A percentile compares a stretch with the other conserved stretches of the same genome.
These are phyloP conservation scores for Phyllotreta striolata DNA, from an alignment of 2,888 invertebrate genomes.

Conservation along the genomic window DNA sequence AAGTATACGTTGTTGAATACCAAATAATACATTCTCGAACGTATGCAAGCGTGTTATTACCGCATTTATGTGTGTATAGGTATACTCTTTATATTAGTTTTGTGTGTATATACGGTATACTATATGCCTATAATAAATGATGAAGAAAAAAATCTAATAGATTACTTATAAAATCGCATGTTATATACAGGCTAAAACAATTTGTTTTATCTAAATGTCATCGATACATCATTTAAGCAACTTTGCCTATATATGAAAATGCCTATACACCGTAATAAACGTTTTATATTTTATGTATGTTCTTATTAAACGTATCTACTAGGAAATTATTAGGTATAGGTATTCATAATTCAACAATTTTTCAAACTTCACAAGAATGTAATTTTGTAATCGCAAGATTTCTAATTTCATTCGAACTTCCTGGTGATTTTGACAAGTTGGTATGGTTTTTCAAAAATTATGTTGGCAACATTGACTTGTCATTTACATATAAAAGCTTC, in stretches of 20 bases:
- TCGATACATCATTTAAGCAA: slow-evolving; percentile 36
- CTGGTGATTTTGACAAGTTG: too few relatives aligned
- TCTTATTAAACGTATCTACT: not conserved
- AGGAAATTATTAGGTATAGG: not conserved
- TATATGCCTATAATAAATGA: slow-evolving; percentile 23
- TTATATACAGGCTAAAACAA: slow-evolving; percentile 30
- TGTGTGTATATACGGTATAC: slow-evolving; percentile 32
- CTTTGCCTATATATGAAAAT: slow-evolving; percentile 21
- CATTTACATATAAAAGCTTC: not conserved
- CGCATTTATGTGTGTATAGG: slow-evolving; percentile 7
- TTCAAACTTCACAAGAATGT: too few relatives aligned
- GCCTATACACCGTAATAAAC: slow-evolving; percentile 19
- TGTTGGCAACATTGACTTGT: too few relatives aligned
- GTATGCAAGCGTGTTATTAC: slow-evolving; percentile 33
- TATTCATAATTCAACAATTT: slow-evolving; percentile 5
- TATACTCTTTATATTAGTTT: slow-evolving; percentile 32
- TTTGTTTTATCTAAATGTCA: slow-evolving; percentile 44
- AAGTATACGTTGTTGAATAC: slow-evolving; percentile 36
- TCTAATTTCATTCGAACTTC: too few relatives aligned
- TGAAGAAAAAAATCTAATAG: slow-evolving; percentile 25
- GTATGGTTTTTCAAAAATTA: too few relatives aligned
- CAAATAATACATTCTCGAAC: slow-evolving; percentile 34
- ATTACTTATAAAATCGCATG: slow-evolving; percentile 32
- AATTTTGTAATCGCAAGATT: too few relatives aligned
- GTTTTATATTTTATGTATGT: slow-evolving; percentile 17